These are phyloP conservation scores for Allophyes oxyacanthae DNA, from an alignment of 2,888 invertebrate genomes.

Conservation along the genomic window DNA sequence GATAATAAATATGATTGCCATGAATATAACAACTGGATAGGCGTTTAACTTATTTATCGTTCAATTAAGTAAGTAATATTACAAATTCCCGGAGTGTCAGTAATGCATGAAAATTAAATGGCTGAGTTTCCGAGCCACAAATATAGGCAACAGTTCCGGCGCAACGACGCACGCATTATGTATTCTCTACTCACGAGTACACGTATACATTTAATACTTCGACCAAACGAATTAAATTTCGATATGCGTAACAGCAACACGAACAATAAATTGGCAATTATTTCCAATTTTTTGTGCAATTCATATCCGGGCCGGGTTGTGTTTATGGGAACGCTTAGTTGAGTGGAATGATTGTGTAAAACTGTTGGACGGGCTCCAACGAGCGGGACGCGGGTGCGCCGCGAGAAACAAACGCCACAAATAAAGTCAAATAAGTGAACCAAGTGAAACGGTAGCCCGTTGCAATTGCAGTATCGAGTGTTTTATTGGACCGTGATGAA, in stretches of 20 bases:
- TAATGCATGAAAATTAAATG: constrained; percentile 51
- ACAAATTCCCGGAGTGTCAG: constrained; percentile 40
- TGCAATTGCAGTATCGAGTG: constrained; percentile 62
- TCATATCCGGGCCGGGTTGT: constrained; percentile 86
- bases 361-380: constrained; percentile 86
- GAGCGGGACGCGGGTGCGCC: constrained; percentile 69
- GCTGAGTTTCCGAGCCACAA: constrained; percentile 44
- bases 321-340: constrained; percentile 89
- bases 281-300: constrained; percentile 86
- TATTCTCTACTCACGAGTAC: constrained; percentile 22
- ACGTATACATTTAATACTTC: constrained; percentile 32
- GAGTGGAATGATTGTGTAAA: constrained; percentile 90
- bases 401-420: constrained; percentile 83
- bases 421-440: constrained; percentile 87
- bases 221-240: constrained; percentile 67
- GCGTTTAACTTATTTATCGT: constrained; percentile 46
- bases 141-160: constrained; percentile 45
- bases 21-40: constrained; percentile 35
- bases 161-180: constrained; percentile 30
- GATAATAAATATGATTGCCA: constrained; percentile 25
- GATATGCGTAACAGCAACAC: constrained; percentile 70
- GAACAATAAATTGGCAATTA: constrained; percentile 84
- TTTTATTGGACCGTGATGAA: constrained; percentile 61
- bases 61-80: constrained; percentile 53
- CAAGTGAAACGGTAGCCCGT: constrained; percentile 64